These are phyloP conservation scores for Sisyra nigra DNA, from an alignment of 2,888 invertebrate genomes.

Conservation along the genomic window DNA sequence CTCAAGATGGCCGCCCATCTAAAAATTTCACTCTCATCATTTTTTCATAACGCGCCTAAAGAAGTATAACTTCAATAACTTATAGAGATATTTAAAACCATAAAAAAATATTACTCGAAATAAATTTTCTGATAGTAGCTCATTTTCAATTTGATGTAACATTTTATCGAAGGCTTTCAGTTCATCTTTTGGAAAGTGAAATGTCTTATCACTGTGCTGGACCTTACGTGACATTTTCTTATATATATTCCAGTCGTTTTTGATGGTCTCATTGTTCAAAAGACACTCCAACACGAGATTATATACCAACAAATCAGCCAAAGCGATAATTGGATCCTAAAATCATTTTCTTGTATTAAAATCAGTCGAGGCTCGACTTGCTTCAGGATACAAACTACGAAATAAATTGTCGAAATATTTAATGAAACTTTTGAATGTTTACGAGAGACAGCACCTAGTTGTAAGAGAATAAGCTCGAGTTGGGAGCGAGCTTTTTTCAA, in stretches of 20 bases:
- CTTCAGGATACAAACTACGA: not conserved
- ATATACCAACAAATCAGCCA: constrained; percentile 49
- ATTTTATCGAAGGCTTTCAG: constrained; percentile 53
- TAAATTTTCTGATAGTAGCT: constrained; percentile 51
- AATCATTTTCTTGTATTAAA: constrained; percentile 25
- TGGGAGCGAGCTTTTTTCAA: constrained; percentile 2
- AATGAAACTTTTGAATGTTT: too few relatives aligned
- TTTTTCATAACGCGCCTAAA: too few relatives aligned
- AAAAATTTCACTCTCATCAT: too few relatives aligned
- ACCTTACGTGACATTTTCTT: constrained; percentile 55
- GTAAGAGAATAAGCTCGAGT: constrained; percentile 14
- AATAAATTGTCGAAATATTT: too few relatives aligned
- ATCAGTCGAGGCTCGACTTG: too few relatives aligned
- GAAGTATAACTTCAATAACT: constrained; percentile 2
- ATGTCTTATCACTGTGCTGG: constrained; percentile 41
- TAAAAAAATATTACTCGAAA: constrained; percentile 43
- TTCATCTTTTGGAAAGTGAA: constrained; percentile 41
- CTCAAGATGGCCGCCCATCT: too few relatives aligned
- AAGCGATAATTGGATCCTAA: constrained; percentile 21
- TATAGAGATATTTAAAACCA: not conserved
- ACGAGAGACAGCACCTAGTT: not conserved
- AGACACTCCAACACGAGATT: constrained; percentile 52
- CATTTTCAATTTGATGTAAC: constrained; percentile 48
- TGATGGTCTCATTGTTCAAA: constrained; percentile 34
- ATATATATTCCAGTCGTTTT: constrained; percentile 63